A percentile compares a stretch with the other conserved stretches of the same genome.
Evolutionary conservation across 1,140 invertebrate genomes (phyloP).

Genomic region (Calephelis virginiensis): DNA sequence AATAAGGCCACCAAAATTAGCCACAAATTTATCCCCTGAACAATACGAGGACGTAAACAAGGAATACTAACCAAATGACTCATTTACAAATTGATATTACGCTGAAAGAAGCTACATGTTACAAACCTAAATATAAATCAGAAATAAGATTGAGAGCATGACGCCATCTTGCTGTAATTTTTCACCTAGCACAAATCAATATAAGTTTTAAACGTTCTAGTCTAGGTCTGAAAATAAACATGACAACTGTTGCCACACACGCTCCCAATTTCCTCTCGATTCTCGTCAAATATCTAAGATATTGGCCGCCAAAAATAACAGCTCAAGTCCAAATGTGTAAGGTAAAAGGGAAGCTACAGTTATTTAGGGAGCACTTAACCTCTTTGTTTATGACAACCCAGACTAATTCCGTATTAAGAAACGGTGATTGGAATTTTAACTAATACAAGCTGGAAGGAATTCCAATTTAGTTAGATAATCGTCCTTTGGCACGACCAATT

Average conservation of each 20-base stretch:
- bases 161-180: slow-evolving; percentile 10
- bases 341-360: slow-evolving; percentile 50
- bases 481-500: neutral
- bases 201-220: slow-evolving; percentile 27
- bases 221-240: slow-evolving; percentile 40
- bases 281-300: slow-evolving; percentile 44
- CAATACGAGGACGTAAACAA: slow-evolving; percentile 11
- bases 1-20: slow-evolving; percentile 11
- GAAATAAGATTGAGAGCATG: slow-evolving; percentile 8
- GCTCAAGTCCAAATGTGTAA: slow-evolving; percentile 42
- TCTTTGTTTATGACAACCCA: slow-evolving; percentile 63
- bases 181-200: slow-evolving; percentile 22
- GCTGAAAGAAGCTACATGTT: slow-evolving; percentile 14
- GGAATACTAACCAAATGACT: slow-evolving; percentile 16
- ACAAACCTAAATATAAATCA: slow-evolving; percentile 17
- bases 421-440: slow-evolving; percentile 41
- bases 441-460: slow-evolving; percentile 23
- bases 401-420: slow-evolving; percentile 55
- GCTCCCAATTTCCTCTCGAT: slow-evolving; percentile 38
- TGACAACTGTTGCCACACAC: slow-evolving; percentile 34
- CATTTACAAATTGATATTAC: slow-evolving; percentile 13
- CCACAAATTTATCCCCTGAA: slow-evolving; percentile 5
- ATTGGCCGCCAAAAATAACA: slow-evolving; percentile 51
- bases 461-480: slow-evolving; percentile 18
- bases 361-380: slow-evolving; percentile 66